Evolutionary conservation across 2,113 vertebrate genomes (phyloP).

Genomic region (Girardinichthys multiradiatus): DNA sequence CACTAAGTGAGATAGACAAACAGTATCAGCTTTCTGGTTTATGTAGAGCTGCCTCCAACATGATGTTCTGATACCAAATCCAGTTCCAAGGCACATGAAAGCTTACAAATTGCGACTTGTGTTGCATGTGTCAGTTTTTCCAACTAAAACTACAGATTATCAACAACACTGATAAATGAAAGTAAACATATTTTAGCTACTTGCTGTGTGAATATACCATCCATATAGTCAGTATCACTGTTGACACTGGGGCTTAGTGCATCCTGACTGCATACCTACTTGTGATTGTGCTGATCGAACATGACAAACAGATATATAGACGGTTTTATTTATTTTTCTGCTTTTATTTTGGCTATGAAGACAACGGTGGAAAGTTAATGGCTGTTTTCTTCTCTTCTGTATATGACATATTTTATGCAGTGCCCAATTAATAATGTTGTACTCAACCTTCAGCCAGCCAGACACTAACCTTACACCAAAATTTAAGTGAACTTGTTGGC

Average conservation of each 20-base stretch:
- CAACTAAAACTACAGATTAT: slow-evolving; percentile 25
- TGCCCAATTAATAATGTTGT: slow-evolving; percentile 40
- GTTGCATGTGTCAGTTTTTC: slow-evolving; percentile 47
- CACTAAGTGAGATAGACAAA: slow-evolving; percentile 37
- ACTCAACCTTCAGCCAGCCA: background rate
- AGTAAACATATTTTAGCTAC: slow-evolving; percentile 53
- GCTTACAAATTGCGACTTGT: slow-evolving; percentile 31
- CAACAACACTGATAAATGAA: slow-evolving; percentile 46
- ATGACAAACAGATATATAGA: slow-evolving; percentile 34
- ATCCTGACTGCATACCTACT: slow-evolving; percentile 53
- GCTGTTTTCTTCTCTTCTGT: slow-evolving; percentile 46
- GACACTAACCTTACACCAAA: background rate
- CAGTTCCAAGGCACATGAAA: slow-evolving; percentile 26
- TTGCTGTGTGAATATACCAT: slow-evolving; percentile 52
- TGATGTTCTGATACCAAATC: slow-evolving; percentile 6
- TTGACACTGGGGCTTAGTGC: slow-evolving; percentile 59
- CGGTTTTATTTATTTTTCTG: slow-evolving; percentile 32
- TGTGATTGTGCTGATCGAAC: slow-evolving; percentile 43
- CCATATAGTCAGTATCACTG: slow-evolving; percentile 48
- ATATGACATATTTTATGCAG: slow-evolving; percentile 40
- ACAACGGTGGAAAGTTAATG: slow-evolving; percentile 47
- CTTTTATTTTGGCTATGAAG: slow-evolving; percentile 36
- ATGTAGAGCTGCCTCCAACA: slow-evolving; percentile 22
- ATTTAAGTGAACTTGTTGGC: background rate
- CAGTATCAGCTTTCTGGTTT: slow-evolving; percentile 29